These are phyloP conservation scores for crab-eating macaque (Macaca fascicularis) DNA, from an alignment of 2,113 vertebrate genomes.

Conservation along the genomic window T2T-MFA8v1.1 NC_088385.1:87405501-87406000, in stretches of 20 bases:
- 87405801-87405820: constrained; percentile 26
- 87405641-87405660: not conserved
- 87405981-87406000: not conserved
- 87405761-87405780: not conserved
- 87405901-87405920: not conserved
- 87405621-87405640: not conserved
- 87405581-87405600: not conserved
- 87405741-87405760: not conserved
- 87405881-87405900: not conserved
- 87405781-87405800: constrained; percentile 32
- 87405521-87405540: constrained; percentile 34
- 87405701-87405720: not conserved
- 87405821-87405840: not conserved
- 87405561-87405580: constrained; percentile 20
- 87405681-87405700: not conserved
- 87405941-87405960: not conserved
- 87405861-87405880: not conserved
- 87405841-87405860: not conserved
- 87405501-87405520: constrained; percentile 46
- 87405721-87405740: not conserved
- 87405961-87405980: not conserved
- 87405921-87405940: not conserved
- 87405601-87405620: not conserved
- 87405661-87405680: too few relatives aligned
- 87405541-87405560: not conserved